Evolutionary conservation across 2,113 vertebrate genomes (phyloP), one percentile per base, ranked within the genome.

Genomic region (Melanotaenia duboulayi): DNA sequence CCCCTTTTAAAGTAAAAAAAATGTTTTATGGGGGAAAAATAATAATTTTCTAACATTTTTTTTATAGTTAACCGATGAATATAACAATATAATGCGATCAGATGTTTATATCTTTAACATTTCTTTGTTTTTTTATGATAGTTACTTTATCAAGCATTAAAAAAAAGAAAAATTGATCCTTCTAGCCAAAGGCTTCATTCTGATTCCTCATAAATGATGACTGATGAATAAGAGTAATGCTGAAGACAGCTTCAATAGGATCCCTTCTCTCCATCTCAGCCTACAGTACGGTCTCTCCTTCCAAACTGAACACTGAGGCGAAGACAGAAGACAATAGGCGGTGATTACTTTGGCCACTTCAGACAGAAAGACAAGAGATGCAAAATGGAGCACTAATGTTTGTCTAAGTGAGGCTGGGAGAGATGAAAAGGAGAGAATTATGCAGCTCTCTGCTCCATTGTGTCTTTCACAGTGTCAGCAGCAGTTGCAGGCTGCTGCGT

Each of bases 301-400:
- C 61, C 13, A 17, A 54, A 79, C 75, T 69, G 62, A 80, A 58
- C 73, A 59, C 32, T 3, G 46, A 66, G 39, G 59, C 35, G 35
- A 20, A 59, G 32, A 9, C 44, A 8, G 25, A 12, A 75, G 58
- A 82, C 83, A 79, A 83, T 58, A n/a, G 24, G 22, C 56, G n/a
- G 74, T 60, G 83, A 86, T 81, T 72, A 67, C 81, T 87, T n/a
- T n/a, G 74, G 57, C 76, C 74, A 55, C 49, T 68, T 42, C 52
- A 54, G 16, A 84, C 67, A 57, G 56, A 70, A 10, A 76, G 63
- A 83, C 69, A 40, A 50, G 59, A 65, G 78, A 50, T n/a, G 23
- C 9, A 65, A 82, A 83, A 76, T 40, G 68, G 51, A 74, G 85
- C 65, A 11, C 50, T 76, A 75, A 87, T 84, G 74, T 86, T 80